Base-by-base conservation (phyloP, 2,888 invertebrate species). In the Nomada goodeniana region DNA sequence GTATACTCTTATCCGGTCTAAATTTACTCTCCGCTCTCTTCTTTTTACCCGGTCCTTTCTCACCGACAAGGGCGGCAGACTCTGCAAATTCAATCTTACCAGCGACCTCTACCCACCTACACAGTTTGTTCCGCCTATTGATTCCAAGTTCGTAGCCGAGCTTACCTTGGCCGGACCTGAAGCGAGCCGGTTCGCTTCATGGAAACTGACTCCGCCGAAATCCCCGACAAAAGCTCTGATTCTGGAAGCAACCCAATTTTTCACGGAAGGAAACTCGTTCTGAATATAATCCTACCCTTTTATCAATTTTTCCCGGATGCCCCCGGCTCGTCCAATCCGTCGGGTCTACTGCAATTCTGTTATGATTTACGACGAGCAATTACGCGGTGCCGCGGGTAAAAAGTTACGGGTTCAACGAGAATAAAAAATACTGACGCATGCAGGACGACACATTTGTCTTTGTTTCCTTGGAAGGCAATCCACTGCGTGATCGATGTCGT, bases 41-140 rank as follows among this genome's bases (percentile, higher is more conserved):
- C 20, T 53, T 44, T 13, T 73, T 15, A 47, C 20, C 57, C 53
- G 50, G 26, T 72, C 60, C 81, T 42, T 71, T 63, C 73, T 77
- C 72, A 60, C 67, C 82, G 79, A 73, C 57, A 53, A 76, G 61
- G 72, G 82, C 72, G 74, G 69, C 79, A 75, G 84, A 91, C 82
- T 88, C 90, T 86, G 89, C 88, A 91, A 91, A 92, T 91, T 92
- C 90, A 91, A 91, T 91, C 91, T 91, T 89, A 89, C 88, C 88
- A 84, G 86, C 89, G 84, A 88, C 90, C 89, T 89, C 86, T 85
- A 85, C 78, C 87, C 84, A 87, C 83, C 90, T 88, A 90, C 89
- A 86, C 81, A 90, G 91, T 91, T 91, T 90, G 90, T 91, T 91
- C 91, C 91, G 89, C 89, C 90, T 91, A 91, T 91, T 90, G 90